These are phyloP conservation scores for Poecilia velifera DNA, from an alignment of 2,797 vertebrate genomes.

Conservation along the genomic window DNA sequence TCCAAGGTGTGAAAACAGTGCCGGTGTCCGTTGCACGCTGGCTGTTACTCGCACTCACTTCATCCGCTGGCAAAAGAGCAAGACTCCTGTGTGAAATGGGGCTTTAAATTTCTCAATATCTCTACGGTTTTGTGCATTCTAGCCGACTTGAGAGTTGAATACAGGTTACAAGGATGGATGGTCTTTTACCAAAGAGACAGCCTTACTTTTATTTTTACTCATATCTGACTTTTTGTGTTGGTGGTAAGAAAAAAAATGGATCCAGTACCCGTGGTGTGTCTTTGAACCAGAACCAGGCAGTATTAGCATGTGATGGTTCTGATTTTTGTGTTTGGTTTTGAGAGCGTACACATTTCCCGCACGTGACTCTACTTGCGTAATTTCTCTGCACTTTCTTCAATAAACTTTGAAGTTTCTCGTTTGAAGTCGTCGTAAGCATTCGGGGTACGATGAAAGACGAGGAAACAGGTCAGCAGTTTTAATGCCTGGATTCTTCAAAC, in stretches of 20 bases:
- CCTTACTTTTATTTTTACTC: not conserved
- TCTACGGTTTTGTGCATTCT: slow-evolving; percentile 1
- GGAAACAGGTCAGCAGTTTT: not conserved
- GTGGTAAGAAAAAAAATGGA: slow-evolving; percentile 2
- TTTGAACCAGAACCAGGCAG: not conserved
- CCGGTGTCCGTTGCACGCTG: not conserved
- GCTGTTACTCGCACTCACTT: not conserved
- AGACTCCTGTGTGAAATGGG: not conserved
- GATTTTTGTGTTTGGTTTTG: slow-evolving; percentile 6
- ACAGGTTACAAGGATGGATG: slow-evolving; percentile 3
- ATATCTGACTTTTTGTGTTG: not conserved
- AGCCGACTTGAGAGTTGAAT: slow-evolving; percentile 4
- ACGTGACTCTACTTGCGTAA: slow-evolving; percentile 10
- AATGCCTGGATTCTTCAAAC: not conserved
- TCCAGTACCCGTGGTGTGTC: not conserved
- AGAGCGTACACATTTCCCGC: not conserved
- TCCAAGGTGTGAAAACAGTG: not conserved
- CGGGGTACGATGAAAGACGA: not conserved
- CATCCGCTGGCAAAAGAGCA: not conserved
- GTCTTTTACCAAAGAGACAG: not conserved
- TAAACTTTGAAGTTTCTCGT: slow-evolving; percentile 22
- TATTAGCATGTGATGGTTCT: not conserved
- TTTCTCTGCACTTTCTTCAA: slow-evolving; percentile 10
- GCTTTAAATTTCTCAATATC: slow-evolving; percentile 18
- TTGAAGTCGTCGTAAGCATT: slow-evolving; percentile 13